Conservation (phyloP, 2,888 invertebrate species). For the Hemistola chrysoprasaria region DNA sequence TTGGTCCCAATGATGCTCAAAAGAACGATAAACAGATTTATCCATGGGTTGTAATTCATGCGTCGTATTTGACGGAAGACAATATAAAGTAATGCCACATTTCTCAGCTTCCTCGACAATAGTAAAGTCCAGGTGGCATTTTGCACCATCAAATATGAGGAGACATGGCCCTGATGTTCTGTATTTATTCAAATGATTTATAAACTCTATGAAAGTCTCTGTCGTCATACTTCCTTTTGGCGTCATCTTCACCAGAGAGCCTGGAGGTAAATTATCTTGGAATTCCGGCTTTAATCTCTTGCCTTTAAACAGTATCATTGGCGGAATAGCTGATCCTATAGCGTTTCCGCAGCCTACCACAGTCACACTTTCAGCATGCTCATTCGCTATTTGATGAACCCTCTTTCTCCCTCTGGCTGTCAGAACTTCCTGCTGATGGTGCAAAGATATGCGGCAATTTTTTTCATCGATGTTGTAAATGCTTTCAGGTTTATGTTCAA, state of each 20-base stretch:
- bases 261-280: slow-evolving; percentile 12
- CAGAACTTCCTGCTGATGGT: slow-evolving; percentile 25
- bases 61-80: too few relatives aligned
- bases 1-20: background rate
- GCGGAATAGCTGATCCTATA: slow-evolving; percentile 27
- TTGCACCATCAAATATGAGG: background rate
- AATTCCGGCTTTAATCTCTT: slow-evolving; percentile 20
- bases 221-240: slow-evolving; percentile 22
- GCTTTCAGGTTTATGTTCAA: slow-evolving; percentile 13
- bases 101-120: background rate
- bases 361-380: slow-evolving; percentile 35
- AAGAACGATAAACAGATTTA: background rate
- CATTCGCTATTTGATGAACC: slow-evolving; percentile 26
- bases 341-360: too few relatives aligned
- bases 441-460: slow-evolving; percentile 20
- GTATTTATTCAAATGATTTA: background rate
- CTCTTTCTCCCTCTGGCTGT: slow-evolving; percentile 27
- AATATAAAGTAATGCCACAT: background rate
- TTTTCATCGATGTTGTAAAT: slow-evolving; percentile 28
- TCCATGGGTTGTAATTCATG: background rate
- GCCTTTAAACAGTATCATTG: slow-evolving; percentile 31
- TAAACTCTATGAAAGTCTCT: slow-evolving; percentile 3
- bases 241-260: slow-evolving; percentile 19
- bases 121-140: background rate
- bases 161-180: background rate